A percentile compares a stretch with the other conserved stretches of the same genome.
These are phyloP conservation scores for Atopsyche davidsoni DNA, from an alignment of 1,140 invertebrate species.

Conservation along the genomic window DNA sequence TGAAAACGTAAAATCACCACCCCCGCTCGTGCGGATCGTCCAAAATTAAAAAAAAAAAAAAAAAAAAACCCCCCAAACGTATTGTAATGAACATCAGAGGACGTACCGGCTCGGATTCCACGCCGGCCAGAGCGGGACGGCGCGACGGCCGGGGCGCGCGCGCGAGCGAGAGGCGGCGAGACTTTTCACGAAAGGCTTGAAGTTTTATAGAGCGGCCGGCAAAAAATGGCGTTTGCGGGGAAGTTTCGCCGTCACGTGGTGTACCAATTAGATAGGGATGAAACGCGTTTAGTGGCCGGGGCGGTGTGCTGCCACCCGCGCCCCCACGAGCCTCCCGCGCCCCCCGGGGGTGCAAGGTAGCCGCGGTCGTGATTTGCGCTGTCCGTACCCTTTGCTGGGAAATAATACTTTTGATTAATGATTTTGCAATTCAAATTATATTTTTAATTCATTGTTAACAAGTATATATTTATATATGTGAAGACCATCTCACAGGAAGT, in stretches of 20 bases:
- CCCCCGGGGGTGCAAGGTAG: neutral
- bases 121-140: conserved; percentile 1
- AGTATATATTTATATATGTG: too few relatives aligned
- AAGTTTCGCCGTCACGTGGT: conserved; percentile 22
- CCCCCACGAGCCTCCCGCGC: too few relatives aligned
- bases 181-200: conserved; percentile 1
- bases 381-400: too few relatives aligned
- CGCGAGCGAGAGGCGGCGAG: neutral
- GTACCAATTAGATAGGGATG: conserved; percentile 25
- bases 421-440: too few relatives aligned
- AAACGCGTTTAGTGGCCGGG: conserved; percentile 13
- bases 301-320: neutral
- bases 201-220: conserved; percentile 22
- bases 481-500: too few relatives aligned
- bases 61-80: conserved; percentile 3
- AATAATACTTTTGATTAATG: too few relatives aligned
- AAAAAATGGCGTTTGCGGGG: conserved; percentile 22
- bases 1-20: conserved; percentile 7
- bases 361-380: too few relatives aligned
- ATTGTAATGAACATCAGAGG: conserved; percentile 26
- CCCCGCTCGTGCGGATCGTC: conserved; percentile 11
- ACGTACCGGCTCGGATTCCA: conserved; percentile 5
- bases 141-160: neutral
- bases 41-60: conserved; percentile 14
- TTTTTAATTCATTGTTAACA: too few relatives aligned